These are phyloP conservation scores for Plectrocnemia conspersa DNA, from an alignment of 1,140 invertebrate genomes.

Conservation along the genomic window DNA sequence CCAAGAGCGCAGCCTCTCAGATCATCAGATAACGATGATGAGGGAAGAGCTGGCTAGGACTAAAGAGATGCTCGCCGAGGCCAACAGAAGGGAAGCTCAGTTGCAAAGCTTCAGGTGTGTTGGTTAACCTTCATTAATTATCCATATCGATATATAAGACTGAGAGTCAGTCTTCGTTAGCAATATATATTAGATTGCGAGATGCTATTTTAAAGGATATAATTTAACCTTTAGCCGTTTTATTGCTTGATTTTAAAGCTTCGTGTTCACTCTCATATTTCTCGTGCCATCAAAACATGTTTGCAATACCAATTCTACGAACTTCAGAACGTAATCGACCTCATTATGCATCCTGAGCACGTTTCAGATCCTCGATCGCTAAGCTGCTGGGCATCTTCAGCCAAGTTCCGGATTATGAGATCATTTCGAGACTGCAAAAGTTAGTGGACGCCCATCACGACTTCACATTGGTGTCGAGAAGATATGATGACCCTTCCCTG, in stretches of 20 bases:
- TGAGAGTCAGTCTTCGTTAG: too few relatives aligned
- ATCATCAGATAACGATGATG: constrained; percentile 60
- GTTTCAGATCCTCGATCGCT: constrained; percentile 47
- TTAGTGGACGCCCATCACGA: constrained; percentile 71
- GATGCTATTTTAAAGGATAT: too few relatives aligned
- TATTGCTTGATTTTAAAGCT: too few relatives aligned
- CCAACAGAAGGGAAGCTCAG: constrained; percentile 67
- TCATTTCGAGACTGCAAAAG: constrained; percentile 70
- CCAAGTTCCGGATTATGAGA: constrained; percentile 69
- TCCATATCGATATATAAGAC: too few relatives aligned
- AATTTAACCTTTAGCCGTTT: too few relatives aligned
- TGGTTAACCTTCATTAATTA: too few relatives aligned
- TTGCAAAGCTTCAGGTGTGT: constrained; percentile 62
- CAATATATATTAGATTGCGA: too few relatives aligned
- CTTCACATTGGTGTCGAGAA: constrained; percentile 66
- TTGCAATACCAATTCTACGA: too few relatives aligned
- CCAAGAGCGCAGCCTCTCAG: constrained; percentile 64
- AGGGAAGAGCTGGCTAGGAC: constrained; percentile 67
- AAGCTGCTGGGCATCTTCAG: constrained; percentile 58
- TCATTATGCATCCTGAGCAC: too few relatives aligned
- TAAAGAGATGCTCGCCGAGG: constrained; percentile 66
- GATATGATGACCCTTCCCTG: constrained; percentile 62
- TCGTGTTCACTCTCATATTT: too few relatives aligned
- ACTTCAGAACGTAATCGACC: too few relatives aligned
- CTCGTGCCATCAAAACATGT: too few relatives aligned